Percentiles rank a stretch among this genome's conserved stretches.
These are phyloP conservation scores for Himalopsyche kuldschensis DNA, from an alignment of 2,888 invertebrate species.

Conservation along the genomic window DNA sequence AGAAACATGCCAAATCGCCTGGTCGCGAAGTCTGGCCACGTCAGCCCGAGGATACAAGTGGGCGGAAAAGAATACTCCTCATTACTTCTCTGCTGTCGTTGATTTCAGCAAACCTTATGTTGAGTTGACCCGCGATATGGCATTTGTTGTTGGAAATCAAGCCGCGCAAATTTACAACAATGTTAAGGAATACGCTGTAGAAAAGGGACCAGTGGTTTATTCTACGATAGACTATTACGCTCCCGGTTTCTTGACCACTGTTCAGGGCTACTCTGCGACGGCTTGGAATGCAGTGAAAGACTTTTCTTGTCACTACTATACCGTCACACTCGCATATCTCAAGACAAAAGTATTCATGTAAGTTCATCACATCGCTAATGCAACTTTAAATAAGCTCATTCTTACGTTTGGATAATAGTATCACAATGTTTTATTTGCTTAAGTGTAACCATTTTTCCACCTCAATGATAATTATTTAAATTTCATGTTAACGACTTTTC, in stretches of 20 bases:
- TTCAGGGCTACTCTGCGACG: slow-evolving; percentile 56
- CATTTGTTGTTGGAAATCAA: slow-evolving; percentile 58
- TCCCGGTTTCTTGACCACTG: slow-evolving; percentile 69
- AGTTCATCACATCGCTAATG: slow-evolving; percentile 50
- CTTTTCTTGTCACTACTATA: slow-evolving; percentile 57
- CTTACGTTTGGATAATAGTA: no score
- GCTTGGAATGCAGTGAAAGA: slow-evolving; percentile 55
- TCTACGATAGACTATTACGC: slow-evolving; percentile 67
- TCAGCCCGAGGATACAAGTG: slow-evolving; percentile 67
- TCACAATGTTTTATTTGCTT: no score
- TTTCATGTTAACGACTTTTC: no score
- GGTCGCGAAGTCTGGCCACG: slow-evolving; percentile 63
- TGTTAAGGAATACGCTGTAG: slow-evolving; percentile 54
- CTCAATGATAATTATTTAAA: no score
- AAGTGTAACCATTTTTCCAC: no score
- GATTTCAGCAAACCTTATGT: slow-evolving; percentile 65
- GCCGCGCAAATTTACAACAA: slow-evolving; percentile 55
- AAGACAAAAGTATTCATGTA: slow-evolving; percentile 78
- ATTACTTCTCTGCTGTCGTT: slow-evolving; percentile 62
- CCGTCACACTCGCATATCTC: slow-evolving; percentile 62
- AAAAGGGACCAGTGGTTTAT: slow-evolving; percentile 55
- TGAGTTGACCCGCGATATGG: slow-evolving; percentile 62
- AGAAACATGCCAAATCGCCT: slow-evolving; percentile 65
- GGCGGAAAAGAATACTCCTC: slow-evolving; percentile 69
- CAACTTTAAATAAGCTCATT: no score